A percentile compares a stretch with the other conserved stretches of the same genome.
Evolutionary conservation across 2,113 vertebrate genomes (phyloP).

Genomic region (Morone chrysops): DNA sequence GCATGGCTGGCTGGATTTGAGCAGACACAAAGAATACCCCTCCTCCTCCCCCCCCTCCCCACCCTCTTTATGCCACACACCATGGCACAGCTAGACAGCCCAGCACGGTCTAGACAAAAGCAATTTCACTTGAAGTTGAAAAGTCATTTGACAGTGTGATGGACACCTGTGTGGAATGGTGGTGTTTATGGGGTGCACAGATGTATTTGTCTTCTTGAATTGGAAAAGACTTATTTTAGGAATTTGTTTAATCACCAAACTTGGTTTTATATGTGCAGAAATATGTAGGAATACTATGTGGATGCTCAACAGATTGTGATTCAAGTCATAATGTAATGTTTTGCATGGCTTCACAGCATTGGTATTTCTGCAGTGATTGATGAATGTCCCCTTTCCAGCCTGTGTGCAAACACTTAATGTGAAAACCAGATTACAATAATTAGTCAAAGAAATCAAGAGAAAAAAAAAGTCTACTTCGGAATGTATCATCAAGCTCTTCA

Average conservation of each 20-base stretch:
- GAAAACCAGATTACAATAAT: slow-evolving; percentile 7
- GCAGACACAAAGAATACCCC: slow-evolving; percentile 76
- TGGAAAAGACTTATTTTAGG: neutral
- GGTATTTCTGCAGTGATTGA: neutral
- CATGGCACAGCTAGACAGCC: slow-evolving; percentile 80
- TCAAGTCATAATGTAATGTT: neutral
- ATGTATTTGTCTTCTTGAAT: slow-evolving; percentile 14
- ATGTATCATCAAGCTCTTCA: neutral
- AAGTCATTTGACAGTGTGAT: slow-evolving; percentile 75
- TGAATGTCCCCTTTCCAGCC: slow-evolving; percentile 11
- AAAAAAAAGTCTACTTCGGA: neutral
- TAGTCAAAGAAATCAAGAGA: neutral
- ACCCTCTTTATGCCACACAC: slow-evolving; percentile 80
- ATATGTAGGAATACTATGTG: neutral
- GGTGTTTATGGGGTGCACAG: slow-evolving; percentile 19
- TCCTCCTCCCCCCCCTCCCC: slow-evolving; percentile 57
- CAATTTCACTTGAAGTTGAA: slow-evolving; percentile 80
- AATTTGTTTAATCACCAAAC: neutral
- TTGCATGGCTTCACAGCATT: slow-evolving; percentile 8
- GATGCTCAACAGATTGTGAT: neutral
- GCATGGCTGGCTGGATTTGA: slow-evolving; percentile 80
- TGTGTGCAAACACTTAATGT: neutral
- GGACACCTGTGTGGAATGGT: slow-evolving; percentile 49
- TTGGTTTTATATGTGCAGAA: slow-evolving; percentile 6
- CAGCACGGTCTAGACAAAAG: slow-evolving; percentile 79